A percentile compares a stretch with the other conserved stretches of the same genome.
Evolutionary conservation across 2,888 invertebrate species (phyloP).

Genomic region (Xylocampa areola): DNA sequence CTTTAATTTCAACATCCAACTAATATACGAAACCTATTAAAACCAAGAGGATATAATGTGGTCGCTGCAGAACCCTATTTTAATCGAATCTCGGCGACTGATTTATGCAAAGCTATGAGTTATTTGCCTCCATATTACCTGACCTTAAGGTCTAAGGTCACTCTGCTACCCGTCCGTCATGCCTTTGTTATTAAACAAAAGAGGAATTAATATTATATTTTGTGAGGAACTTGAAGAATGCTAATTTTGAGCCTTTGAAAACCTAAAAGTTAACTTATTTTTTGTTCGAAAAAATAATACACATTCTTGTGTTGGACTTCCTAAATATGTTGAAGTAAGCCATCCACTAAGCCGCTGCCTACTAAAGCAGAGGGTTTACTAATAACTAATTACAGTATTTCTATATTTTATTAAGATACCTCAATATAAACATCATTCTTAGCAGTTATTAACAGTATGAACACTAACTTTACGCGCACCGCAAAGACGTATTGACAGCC

Average conservation of each 20-base stretch:
- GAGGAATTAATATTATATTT: conserved; percentile 10
- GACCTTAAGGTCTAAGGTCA: conserved; percentile 44
- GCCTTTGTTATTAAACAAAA: conserved; percentile 49
- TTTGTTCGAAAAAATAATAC: no score
- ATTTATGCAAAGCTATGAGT: conserved; percentile 62
- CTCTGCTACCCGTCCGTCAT: conserved; percentile 33
- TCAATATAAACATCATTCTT: no score
- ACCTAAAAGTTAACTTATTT: no score
- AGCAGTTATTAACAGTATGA: no score
- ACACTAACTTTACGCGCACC: background rate
- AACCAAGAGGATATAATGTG: conserved; percentile 45
- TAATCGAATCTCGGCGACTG: conserved; percentile 55
- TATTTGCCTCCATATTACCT: conserved; percentile 49
- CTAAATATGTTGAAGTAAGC: no score
- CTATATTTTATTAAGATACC: no score
- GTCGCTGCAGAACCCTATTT: conserved; percentile 38
- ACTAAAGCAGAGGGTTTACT: no score
- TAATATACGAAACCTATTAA: conserved; percentile 40
- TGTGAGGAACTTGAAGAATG: background rate
- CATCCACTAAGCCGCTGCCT: no score
- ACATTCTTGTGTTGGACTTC: no score
- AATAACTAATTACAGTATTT: no score
- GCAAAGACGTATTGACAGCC: background rate
- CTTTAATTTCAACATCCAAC: conserved; percentile 33
- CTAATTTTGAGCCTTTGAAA: background rate